Base-by-base conservation (phyloP, 30 jellyfish, hydroid and myxozoan species). In the Cassiopea andromeda region DNA sequence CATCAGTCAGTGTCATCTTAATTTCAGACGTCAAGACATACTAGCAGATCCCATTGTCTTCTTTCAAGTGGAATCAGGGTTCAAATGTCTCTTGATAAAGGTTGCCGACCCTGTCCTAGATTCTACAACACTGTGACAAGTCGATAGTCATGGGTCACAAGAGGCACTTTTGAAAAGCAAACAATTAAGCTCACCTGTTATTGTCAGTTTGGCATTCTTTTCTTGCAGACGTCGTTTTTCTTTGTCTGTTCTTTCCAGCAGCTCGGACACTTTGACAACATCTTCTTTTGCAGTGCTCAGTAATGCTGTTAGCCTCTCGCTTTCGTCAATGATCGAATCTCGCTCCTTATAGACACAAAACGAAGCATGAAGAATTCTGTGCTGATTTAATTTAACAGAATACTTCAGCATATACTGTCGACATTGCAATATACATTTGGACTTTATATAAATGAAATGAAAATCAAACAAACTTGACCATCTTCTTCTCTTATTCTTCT, bases 181-280 rank as follows among this genome's bases (percentile, higher is more conserved):
- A 44, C 72, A 49, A 14, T 38, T 8, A 38, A 43, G 1, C 69
- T 5, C 49, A 95, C 99, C 99, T 75, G 98, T 86, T 2, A 95
- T 64, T 1, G 99, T 91, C 69, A 91, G 60, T 61, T 88, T 91
- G 46, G 98, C 97, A 79, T 95, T 95, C 85, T 87, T 91, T 72
- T 95, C 99, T 73, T 90, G 94, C 72, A 95, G 64, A 64, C 99
- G 77, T 15, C 95, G 93, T 84, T 91, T 95, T 48, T 95, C 99
- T 79, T 87, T 91, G 50, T 95, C 98, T 10, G 93, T 47, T 47
- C 82, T 91, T 47, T 95, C 97, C 80, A 85, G 70, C 84, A 95
- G 73, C 72, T 66, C 93, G 4, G 98, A 84, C 19, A 91, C 76
- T 44, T 78, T 88, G 27, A 70, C 73, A 43, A 80, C 84, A 75